These are phyloP conservation scores for Spea multiplicata DNA, from an alignment of 2,113 vertebrate genomes.

Conservation along the genomic window DNA sequence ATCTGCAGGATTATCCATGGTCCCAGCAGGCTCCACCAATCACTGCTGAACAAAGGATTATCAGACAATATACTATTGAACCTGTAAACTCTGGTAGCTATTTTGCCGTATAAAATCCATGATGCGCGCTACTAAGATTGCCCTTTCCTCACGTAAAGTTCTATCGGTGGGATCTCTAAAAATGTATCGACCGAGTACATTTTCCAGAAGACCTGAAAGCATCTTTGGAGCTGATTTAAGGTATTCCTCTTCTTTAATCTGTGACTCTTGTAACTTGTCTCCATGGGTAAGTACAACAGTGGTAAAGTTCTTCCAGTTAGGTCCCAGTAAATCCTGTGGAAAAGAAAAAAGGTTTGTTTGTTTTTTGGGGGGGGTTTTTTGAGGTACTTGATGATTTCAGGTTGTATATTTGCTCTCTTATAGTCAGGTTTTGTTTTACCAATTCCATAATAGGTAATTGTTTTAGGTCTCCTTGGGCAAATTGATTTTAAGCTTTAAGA, in stretches of 20 bases:
- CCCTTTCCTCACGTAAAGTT: constrained; percentile 60
- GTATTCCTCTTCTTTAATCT: constrained; percentile 59
- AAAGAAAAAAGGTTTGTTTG: neutral
- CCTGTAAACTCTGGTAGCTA: constrained; percentile 61
- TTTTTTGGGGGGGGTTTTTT: too few relatives aligned
- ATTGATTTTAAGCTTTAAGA: too few relatives aligned
- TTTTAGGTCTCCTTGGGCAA: too few relatives aligned
- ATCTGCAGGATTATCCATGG: too few relatives aligned
- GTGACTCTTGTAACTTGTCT: constrained; percentile 67
- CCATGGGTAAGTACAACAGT: constrained; percentile 74
- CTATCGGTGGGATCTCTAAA: constrained; percentile 68
- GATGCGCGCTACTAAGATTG: constrained; percentile 63
- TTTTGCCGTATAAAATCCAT: constrained; percentile 70
- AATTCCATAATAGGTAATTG: too few relatives aligned
- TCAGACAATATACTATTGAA: constrained; percentile 44
- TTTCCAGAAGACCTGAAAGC: constrained; percentile 60
- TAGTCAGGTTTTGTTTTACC: too few relatives aligned
- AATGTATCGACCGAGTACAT: constrained; percentile 60
- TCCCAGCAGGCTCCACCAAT: too few relatives aligned
- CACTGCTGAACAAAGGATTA: too few relatives aligned
- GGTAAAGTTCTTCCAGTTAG: constrained; percentile 71
- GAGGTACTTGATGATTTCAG: too few relatives aligned
- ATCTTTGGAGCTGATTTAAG: constrained; percentile 59
- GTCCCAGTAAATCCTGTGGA: constrained; percentile 71
- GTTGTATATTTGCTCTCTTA: too few relatives aligned